A percentile compares a stretch with the other conserved stretches of the same genome.
Evolutionary conservation across 2,113 vertebrate species (phyloP).

Genomic region (Seriola rivoliana): DNA sequence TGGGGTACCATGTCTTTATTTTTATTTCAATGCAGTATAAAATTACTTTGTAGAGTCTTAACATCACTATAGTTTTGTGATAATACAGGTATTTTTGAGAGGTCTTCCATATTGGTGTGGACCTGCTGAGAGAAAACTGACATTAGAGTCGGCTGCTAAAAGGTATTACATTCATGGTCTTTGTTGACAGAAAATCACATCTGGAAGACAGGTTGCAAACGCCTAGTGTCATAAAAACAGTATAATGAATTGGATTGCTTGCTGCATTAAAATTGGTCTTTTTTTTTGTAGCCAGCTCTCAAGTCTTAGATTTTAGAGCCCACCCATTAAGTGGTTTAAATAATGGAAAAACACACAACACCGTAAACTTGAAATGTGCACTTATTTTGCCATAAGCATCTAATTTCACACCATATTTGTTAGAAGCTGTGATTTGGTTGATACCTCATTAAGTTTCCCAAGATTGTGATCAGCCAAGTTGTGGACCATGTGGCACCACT

Average conservation of each 20-base stretch:
- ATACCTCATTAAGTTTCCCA: not conserved
- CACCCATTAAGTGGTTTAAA: not conserved
- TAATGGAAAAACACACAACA: not conserved
- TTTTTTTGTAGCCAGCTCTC: slow-evolving; percentile 4
- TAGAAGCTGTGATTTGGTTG: slow-evolving; percentile 5
- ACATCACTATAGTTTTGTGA: too few relatives aligned
- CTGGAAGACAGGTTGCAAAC: not conserved
- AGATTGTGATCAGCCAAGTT: slow-evolving; percentile 2
- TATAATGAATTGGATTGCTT: not conserved
- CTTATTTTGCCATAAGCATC: not conserved
- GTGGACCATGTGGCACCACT: not conserved
- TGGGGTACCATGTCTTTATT: not conserved
- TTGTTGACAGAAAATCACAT: not conserved
- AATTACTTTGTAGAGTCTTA: not conserved
- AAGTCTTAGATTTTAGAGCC: not conserved
- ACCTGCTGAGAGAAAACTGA: not conserved
- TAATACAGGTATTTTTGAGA: not conserved
- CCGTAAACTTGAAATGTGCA: slow-evolving; percentile 3
- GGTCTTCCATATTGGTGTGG: not conserved
- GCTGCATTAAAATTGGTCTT: not conserved
- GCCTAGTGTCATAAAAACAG: not conserved
- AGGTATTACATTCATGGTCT: not conserved
- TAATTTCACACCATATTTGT: not conserved
- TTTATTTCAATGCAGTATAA: not conserved
- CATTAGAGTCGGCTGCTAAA: not conserved